Percentiles rank a stretch among this genome's conserved stretches.
Evolutionary conservation across 2,113 vertebrate species (phyloP).

Genomic region (Eretmochelys imbricata): DNA sequence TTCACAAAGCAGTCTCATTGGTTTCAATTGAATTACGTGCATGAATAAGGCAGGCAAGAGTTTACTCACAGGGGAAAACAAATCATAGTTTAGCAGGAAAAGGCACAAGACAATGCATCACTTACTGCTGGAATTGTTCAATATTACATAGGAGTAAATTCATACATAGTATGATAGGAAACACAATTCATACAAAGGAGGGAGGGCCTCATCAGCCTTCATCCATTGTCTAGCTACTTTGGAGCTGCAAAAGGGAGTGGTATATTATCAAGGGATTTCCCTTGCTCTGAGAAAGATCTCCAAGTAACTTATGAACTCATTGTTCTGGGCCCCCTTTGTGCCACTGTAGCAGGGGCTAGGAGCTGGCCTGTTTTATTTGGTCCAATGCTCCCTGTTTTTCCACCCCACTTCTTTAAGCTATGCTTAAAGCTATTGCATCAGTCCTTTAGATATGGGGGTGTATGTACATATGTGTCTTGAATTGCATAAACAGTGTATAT

Average conservation of each 20-base stretch:
- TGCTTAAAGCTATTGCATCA: background rate
- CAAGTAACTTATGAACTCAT: background rate
- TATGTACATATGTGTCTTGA: background rate
- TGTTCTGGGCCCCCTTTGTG: background rate
- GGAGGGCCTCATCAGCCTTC: background rate
- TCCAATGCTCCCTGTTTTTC: no score
- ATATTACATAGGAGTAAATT: background rate
- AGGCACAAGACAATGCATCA: background rate
- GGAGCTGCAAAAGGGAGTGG: background rate
- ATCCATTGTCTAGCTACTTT: background rate
- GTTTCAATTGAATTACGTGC: background rate
- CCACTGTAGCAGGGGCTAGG: no score
- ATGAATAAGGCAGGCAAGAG: background rate
- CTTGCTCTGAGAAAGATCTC: background rate
- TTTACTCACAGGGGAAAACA: background rate
- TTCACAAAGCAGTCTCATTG: background rate
- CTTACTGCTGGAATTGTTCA: background rate
- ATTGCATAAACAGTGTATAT: background rate
- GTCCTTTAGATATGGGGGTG: background rate
- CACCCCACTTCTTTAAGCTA: background rate
- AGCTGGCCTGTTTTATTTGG: no score
- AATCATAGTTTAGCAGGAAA: background rate
- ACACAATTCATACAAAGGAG: background rate
- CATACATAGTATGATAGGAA: background rate
- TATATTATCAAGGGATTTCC: background rate